Conservation (phyloP, 2,797 vertebrate species). For the Gastrophryne carolinensis region DNA sequence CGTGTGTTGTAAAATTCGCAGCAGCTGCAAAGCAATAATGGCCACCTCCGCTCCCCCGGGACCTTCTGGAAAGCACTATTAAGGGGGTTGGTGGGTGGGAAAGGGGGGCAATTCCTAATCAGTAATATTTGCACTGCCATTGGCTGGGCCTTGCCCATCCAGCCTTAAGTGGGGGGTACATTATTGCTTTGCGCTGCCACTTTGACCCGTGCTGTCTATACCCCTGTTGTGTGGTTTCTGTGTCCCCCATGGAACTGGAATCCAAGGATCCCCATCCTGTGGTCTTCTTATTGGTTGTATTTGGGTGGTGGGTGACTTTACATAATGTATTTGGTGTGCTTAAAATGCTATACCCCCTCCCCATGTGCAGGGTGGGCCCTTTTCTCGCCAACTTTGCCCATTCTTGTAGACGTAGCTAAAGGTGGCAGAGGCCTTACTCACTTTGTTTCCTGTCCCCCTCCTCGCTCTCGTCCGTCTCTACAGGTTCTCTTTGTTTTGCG, state of each 20-base stretch:
- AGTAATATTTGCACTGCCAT: slow-evolving; percentile 13
- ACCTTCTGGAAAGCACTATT: not conserved
- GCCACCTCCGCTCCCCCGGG: not conserved
- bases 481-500: slow-evolving; percentile 70
- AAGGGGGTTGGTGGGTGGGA: no score
- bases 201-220: not conserved
- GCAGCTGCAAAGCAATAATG: slow-evolving; percentile 18
- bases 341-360: not conserved
- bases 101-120: not conserved
- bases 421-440: slow-evolving; percentile 49
- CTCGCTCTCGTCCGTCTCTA: slow-evolving; percentile 53
- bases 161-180: slow-evolving; percentile 15
- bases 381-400: not conserved
- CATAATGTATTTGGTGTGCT: slow-evolving; percentile 8
- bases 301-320: slow-evolving; percentile 2
- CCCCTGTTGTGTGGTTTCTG: slow-evolving; percentile 1
- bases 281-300: slow-evolving; percentile 10
- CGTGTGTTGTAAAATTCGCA: not conserved
- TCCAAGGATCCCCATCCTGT: not conserved
- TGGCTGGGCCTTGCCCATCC: not conserved
- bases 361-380: not conserved
- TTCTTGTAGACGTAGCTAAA: not conserved
- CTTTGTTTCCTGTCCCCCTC: slow-evolving; percentile 50
- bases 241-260: not conserved
- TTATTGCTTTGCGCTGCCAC: slow-evolving; percentile 12